Conservation (phyloP, 2,888 invertebrate genomes). For the Himalopsyche japonica region DNA sequence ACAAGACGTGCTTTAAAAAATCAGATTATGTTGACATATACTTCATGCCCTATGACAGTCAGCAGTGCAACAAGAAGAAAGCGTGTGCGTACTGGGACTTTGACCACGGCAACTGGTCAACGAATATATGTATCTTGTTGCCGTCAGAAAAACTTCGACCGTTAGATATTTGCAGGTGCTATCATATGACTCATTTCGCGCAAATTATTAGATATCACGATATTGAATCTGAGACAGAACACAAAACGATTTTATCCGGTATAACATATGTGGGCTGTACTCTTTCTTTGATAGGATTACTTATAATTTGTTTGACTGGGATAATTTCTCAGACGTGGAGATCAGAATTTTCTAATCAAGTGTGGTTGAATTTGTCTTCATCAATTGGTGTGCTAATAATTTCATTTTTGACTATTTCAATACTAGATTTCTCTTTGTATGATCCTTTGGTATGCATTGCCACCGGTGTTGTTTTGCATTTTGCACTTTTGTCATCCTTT, state of each 20-base stretch:
- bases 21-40: constrained; percentile 52
- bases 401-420: constrained; percentile 51
- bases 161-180: constrained; percentile 58
- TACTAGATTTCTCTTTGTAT: constrained; percentile 48
- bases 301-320: constrained; percentile 59
- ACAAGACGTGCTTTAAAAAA: constrained; percentile 45
- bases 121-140: constrained; percentile 57
- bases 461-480: constrained; percentile 65
- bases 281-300: constrained; percentile 59
- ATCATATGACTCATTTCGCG: constrained; percentile 65
- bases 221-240: constrained; percentile 44
- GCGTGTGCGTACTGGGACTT: constrained; percentile 64
- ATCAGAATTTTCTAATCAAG: constrained; percentile 64
- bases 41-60: constrained; percentile 46
- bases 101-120: constrained; percentile 58
- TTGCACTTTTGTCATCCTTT: constrained; percentile 68
- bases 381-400: constrained; percentile 55
- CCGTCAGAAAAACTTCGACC: constrained; percentile 45
- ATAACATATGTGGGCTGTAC: constrained; percentile 59
- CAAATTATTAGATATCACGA: constrained; percentile 52
- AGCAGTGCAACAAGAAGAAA: constrained; percentile 44
- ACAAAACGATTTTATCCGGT: constrained; percentile 52
- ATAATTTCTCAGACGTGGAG: constrained; percentile 63
- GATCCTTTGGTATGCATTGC: constrained; percentile 57
- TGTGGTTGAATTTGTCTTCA: constrained; percentile 60